phyloP scores from a whole-genome alignment of 2,113 vertebrate genomes.

The Sterrhoptilus dennistouni region DNA sequence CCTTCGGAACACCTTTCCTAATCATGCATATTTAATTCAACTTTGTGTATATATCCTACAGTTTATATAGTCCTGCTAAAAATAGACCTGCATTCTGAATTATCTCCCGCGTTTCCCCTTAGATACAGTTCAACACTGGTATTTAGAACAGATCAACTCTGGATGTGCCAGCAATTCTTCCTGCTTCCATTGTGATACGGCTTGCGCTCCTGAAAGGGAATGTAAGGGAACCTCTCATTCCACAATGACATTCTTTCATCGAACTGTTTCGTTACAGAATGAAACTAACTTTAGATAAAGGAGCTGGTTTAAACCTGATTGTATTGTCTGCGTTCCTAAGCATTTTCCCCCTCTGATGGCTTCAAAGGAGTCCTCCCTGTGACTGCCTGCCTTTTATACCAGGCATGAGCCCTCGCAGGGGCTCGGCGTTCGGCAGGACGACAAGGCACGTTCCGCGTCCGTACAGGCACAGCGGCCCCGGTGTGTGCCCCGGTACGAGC shows the following conservation, averaged over 20 bases:
- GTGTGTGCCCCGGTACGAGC: background rate
- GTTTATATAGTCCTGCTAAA: constrained; percentile 52
- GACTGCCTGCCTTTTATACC: background rate
- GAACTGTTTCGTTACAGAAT: constrained; percentile 22
- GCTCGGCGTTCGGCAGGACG: background rate
- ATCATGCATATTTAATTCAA: constrained; percentile 58
- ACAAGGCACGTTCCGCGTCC: rapidly evolving
- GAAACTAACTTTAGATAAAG: constrained; percentile 68
- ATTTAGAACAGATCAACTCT: background rate
- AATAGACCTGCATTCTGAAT: constrained; percentile 49
- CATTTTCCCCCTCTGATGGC: background rate
- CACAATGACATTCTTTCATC: background rate
- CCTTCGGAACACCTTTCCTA: constrained; percentile 25
- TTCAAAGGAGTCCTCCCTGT: constrained; percentile 17
- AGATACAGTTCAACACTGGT: background rate
- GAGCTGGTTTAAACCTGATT: constrained; percentile 14
- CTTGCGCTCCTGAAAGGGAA: background rate
- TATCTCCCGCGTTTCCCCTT: background rate
- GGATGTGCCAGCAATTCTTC: constrained; percentile 41
- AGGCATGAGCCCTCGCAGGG: background rate
- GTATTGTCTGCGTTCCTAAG: background rate
- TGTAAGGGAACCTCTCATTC: background rate
- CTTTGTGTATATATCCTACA: constrained; percentile 62
- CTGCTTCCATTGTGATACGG: constrained; percentile 24
- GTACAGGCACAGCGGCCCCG: rapidly evolving